These are phyloP conservation scores for Torymus aiolomorphi DNA, from an alignment of 2,888 invertebrate species.

Conservation along the genomic window DNA sequence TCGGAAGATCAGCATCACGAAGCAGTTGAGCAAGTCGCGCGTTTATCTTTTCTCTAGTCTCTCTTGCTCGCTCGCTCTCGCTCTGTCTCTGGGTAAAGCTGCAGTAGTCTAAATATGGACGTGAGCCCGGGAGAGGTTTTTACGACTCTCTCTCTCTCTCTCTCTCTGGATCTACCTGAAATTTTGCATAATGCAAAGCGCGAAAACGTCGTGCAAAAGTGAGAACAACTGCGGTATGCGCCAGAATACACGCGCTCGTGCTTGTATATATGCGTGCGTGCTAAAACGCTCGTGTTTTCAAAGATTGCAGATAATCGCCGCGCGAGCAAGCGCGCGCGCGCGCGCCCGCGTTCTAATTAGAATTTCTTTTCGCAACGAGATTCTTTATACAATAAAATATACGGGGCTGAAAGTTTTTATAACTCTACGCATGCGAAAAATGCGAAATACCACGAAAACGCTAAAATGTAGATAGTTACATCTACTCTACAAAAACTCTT, in stretches of 20 bases:
- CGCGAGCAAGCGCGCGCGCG: too few relatives aligned
- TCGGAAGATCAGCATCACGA: conserved; percentile 54
- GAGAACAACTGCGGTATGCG: conserved; percentile 41
- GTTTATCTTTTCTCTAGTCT: conserved; percentile 54
- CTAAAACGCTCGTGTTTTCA: conserved; percentile 43
- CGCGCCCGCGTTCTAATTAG: conserved; percentile 59
- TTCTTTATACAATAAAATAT: not conserved
- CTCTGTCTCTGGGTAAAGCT: not conserved
- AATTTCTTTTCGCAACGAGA: conserved; percentile 35
- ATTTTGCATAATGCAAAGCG: conserved; percentile 55
- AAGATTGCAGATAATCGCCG: conserved; percentile 53
- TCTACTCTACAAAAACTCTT: too few relatives aligned
- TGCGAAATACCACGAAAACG: too few relatives aligned
- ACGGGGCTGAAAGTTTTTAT: too few relatives aligned
- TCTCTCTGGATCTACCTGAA: conserved; percentile 48
- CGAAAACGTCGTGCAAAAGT: conserved; percentile 54
- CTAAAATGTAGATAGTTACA: too few relatives aligned
- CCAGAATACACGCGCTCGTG: conserved; percentile 7
- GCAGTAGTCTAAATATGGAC: conserved; percentile 54
- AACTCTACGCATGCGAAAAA: too few relatives aligned
- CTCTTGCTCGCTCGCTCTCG: not conserved
- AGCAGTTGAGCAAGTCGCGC: conserved; percentile 42
- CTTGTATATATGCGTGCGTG: conserved; percentile 1
- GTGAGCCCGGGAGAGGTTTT: conserved; percentile 35
- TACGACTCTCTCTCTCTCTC: conserved; percentile 33